Base-by-base conservation (phyloP, 2,113 vertebrate species). In the Equus quagga region DNA sequence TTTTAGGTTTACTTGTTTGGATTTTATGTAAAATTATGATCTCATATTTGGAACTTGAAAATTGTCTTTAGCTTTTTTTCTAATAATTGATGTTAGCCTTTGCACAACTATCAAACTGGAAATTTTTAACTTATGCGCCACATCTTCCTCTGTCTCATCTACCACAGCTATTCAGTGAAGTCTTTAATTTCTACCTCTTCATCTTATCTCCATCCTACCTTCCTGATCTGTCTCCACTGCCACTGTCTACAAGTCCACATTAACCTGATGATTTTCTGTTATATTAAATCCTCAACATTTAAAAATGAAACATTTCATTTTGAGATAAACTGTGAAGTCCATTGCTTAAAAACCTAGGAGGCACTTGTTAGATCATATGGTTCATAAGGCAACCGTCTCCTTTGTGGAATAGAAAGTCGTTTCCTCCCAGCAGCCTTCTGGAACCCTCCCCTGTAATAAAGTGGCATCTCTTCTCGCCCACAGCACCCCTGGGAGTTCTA, bases 221-320 rank as follows among this genome's bases (percentile, higher is more conserved):
- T 86, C 28, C 44, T 51, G 26, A 58, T 23, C 8, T 12, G 24
- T 64, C 23, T 80, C 6, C 3, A 49, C 3, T 76, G 2, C 17
- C 0, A n/a, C 8, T 54, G 10, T 58, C 26, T n/a, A 24, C 11
- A 94, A 9, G 5, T 49, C 0, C 0, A 17, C 23, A 46, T 41
- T 9, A 85, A 82, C 24, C 28, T 83, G 41, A 62, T 75, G 31
- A 24, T 72, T 79, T 96, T 93, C 72, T 69, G 19, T 73, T 60
- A 51, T 58, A 67, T 58, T 91, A 49, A 94, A 80, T 51, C 82
- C 33, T 94, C 46, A 67, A 72, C 17, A 33, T 95, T 79, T 65
- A 72, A 92, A 56, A 89, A 84, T 12, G 31, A 88, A 83, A 36
- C 54, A 56, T 83, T 82, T 89, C 54, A 60, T 88, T 78, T 78